These are phyloP conservation scores for Mythimna impura DNA, from an alignment of 2,888 invertebrate species.

Conservation along the genomic window DNA sequence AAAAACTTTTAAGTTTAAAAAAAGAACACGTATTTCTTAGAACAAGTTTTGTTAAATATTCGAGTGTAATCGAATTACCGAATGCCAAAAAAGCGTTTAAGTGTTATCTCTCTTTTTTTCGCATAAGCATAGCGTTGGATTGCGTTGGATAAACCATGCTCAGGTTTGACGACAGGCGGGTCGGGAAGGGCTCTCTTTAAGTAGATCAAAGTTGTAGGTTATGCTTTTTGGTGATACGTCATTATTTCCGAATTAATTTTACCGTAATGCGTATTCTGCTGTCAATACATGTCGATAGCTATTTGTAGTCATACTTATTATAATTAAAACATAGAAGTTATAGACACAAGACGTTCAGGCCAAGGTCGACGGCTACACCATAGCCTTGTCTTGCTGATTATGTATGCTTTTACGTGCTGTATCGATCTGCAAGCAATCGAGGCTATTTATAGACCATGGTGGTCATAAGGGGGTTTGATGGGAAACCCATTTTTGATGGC, in stretches of 20 bases:
- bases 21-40: no score
- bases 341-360: conserved; percentile 26
- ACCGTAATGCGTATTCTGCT: neutral
- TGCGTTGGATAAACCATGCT: no score
- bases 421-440: conserved; percentile 53
- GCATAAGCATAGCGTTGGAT: no score
- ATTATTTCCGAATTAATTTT: neutral
- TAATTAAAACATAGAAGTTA: conserved; percentile 20
- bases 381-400: conserved; percentile 58
- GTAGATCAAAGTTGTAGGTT: neutral
- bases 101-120: no score
- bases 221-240: neutral
- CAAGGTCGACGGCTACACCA: conserved; percentile 50
- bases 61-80: no score
- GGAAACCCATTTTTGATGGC: conserved; percentile 21
- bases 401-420: conserved; percentile 57
- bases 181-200: no score
- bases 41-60: no score
- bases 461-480: conserved; percentile 29
- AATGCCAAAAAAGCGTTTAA: no score
- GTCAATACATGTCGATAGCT: conserved; percentile 10
- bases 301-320: neutral
- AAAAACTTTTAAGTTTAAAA: no score
- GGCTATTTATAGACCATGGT: conserved; percentile 44
- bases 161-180: no score